Evolutionary conservation across 1,140 invertebrate species (phyloP), one percentile per base, ranked within the genome.

Genomic region (Elymnias hypermnestra): DNA sequence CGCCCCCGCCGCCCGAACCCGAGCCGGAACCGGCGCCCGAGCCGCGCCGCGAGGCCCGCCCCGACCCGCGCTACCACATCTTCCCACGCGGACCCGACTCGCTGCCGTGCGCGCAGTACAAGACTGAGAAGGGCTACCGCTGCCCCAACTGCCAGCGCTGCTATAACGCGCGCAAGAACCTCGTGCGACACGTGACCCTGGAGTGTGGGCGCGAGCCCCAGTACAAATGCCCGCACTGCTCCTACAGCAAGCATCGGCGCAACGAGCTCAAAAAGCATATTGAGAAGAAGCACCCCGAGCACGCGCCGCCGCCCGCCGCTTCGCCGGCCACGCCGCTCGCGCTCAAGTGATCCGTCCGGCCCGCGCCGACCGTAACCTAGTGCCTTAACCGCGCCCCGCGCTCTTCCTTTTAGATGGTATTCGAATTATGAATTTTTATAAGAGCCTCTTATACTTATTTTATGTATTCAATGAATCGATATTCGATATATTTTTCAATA

Each of bases 191-290:
- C 74, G 82, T 90, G 49, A 89, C 88, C 55, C 85, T 90, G 48
- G 91, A 93, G 70, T 92, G 91, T 67, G 90, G 91, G n/a, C 88
- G 88, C 69, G 88, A 89, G 46, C 90, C 91, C 8, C 88, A 90
- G 67, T 91, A 91, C 77, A 87, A 89, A 56, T 92, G 91, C 57
- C 89, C 89, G 5, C 86, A 89, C 70, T 92, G 91, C 70, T 29
- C 68, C 42, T 84, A 83, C 68, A 74, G 74, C 73, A 87, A 86
- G 66, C 86, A 83, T 62, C 86, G 58, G 57, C 74, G 77, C 73
- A 86, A 88, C 59, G 88, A 89, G 57, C 87, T 89, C 51, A 90
- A 85, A 63, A 84, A 87, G 50, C 88, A 89, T 71, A 75, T 88
- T 33, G 77, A 84, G 63, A 87, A 86, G 63, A 88, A 86, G 60